A percentile compares a stretch with the other conserved stretches of the same genome.
phyloP scores from a whole-genome alignment of 2,113 vertebrate genomes.

The Pachypanchax playfairii region DNA sequence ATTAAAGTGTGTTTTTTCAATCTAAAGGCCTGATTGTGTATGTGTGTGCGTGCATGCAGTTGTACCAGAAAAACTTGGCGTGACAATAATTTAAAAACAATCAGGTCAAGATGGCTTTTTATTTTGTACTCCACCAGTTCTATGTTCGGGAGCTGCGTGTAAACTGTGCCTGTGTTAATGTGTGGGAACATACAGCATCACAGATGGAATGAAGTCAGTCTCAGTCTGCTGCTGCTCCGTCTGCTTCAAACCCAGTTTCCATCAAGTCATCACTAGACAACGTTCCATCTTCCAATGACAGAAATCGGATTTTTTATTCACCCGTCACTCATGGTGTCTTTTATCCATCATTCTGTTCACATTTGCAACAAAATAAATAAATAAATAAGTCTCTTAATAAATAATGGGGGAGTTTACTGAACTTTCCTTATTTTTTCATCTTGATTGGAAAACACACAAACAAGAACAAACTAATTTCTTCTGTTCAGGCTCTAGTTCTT shows the following conservation, averaged over 20 bases:
- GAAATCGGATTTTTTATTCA: too few relatives aligned
- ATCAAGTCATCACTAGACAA: too few relatives aligned
- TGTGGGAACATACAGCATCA: slow-evolving; percentile 21
- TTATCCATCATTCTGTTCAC: too few relatives aligned
- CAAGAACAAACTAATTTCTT: not conserved
- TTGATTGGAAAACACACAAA: too few relatives aligned
- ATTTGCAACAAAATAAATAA: too few relatives aligned
- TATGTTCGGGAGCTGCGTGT: slow-evolving; percentile 52
- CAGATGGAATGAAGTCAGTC: slow-evolving; percentile 28
- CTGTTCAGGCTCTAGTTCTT: slow-evolving; percentile 29
- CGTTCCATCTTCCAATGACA: too few relatives aligned
- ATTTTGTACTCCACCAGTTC: slow-evolving; percentile 45
- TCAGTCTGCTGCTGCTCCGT: slow-evolving; percentile 43
- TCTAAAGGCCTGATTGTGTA: slow-evolving; percentile 33
- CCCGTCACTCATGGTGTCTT: too few relatives aligned
- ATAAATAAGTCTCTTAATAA: too few relatives aligned
- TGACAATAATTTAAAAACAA: slow-evolving; percentile 61
- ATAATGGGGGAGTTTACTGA: too few relatives aligned
- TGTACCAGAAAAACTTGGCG: slow-evolving; percentile 23
- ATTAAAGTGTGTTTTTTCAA: slow-evolving; percentile 59
- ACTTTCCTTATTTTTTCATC: too few relatives aligned
- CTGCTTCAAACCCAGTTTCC: slow-evolving; percentile 18
- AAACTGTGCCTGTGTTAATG: slow-evolving; percentile 50
- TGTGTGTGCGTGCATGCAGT: slow-evolving; percentile 17
- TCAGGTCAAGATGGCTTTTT: slow-evolving; percentile 57